Evolutionary conservation across 2,113 vertebrate species (phyloP).

Genomic region (Cryptomyrus ogoouensis): DNA sequence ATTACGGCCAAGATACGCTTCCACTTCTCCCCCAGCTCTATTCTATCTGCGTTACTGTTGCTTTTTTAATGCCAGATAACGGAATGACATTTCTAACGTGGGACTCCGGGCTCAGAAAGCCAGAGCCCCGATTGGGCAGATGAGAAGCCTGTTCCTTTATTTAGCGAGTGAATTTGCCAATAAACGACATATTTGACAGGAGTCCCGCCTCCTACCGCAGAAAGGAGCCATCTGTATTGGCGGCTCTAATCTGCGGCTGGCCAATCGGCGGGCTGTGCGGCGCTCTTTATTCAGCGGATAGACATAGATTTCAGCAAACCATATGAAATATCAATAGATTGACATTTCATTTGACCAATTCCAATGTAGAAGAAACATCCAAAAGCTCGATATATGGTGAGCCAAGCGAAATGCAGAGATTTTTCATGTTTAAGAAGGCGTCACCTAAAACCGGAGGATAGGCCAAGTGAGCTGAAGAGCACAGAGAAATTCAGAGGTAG

Average conservation of each 20-base stretch:
- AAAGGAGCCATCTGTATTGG: slow-evolving; percentile 11
- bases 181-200: not conserved
- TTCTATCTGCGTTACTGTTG: slow-evolving; percentile 30
- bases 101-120: slow-evolving; percentile 20
- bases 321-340: not conserved
- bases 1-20: slow-evolving; percentile 10
- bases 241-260: not conserved
- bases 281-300: slow-evolving; percentile 21
- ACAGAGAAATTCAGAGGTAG: not conserved
- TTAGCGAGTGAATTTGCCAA: slow-evolving; percentile 23
- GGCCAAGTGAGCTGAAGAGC: not conserved
- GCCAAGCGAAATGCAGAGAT: slow-evolving; percentile 10
- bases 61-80: slow-evolving; percentile 39
- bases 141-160: slow-evolving; percentile 14
- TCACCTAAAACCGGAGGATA: not conserved
- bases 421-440: not conserved
- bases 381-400: not conserved
- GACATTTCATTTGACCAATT: slow-evolving; percentile 10
- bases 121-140: slow-evolving; percentile 32
- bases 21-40: slow-evolving; percentile 30
- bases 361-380: not conserved
- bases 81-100: slow-evolving; percentile 39
- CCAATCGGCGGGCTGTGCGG: slow-evolving; percentile 46
- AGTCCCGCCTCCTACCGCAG: slow-evolving; percentile 40
- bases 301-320: slow-evolving; percentile 27